Evolutionary conservation across 2,113 vertebrate genomes (phyloP).

Genomic region (Excalfactoria chinensis): DNA sequence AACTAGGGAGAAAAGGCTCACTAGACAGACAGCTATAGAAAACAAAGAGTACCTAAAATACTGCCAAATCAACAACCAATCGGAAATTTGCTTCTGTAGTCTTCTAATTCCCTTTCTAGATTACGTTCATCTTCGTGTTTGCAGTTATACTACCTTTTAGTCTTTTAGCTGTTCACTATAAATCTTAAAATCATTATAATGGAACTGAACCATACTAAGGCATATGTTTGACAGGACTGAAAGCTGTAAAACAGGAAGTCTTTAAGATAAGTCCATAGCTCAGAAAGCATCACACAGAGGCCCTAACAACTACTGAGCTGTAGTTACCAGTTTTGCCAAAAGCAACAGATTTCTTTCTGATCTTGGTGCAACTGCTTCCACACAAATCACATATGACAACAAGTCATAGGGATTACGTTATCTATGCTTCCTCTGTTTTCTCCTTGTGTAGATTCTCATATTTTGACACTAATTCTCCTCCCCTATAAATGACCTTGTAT

Average conservation of each 20-base stretch:
- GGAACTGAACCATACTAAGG: conserved; percentile 35
- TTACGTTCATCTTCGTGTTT: neutral
- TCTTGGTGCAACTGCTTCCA: conserved; percentile 60
- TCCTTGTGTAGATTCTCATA: conserved; percentile 46
- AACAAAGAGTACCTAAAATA: neutral
- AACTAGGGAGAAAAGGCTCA: neutral
- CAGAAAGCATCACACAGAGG: conserved; percentile 48
- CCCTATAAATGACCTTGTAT: conserved; percentile 63
- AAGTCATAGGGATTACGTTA: conserved; percentile 60
- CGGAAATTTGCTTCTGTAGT: neutral
- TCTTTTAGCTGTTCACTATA: conserved; percentile 32
- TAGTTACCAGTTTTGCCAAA: conserved; percentile 54
- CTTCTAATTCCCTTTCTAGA: neutral
- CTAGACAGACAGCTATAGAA: neutral
- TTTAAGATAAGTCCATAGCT: conserved; percentile 44
- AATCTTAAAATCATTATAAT: conserved; percentile 30
- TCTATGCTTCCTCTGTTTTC: conserved; percentile 68
- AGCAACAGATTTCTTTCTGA: conserved; percentile 66
- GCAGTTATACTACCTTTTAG: conserved; percentile 2
- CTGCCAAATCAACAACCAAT: neutral
- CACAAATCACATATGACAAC: conserved; percentile 61
- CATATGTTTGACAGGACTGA: neutral
- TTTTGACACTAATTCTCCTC: conserved; percentile 63
- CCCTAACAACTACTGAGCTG: conserved; percentile 38
- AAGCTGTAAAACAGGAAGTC: conserved; percentile 49